These are phyloP conservation scores for Circaetus gallicus DNA, from an alignment of 2,113 vertebrate species.

Conservation along the genomic window DNA sequence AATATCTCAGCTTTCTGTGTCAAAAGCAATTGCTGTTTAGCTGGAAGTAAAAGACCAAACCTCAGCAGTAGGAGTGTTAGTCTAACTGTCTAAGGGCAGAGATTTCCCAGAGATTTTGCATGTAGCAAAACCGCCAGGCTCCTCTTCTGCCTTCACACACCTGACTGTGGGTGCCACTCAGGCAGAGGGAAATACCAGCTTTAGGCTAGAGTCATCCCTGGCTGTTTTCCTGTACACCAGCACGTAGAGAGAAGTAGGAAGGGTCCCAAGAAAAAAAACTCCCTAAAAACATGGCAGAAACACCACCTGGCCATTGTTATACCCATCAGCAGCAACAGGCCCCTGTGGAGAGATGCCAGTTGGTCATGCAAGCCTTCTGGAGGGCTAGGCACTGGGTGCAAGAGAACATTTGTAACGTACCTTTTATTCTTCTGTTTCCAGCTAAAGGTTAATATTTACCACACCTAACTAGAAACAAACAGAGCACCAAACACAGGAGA, in stretches of 20 bases:
- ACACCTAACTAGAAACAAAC: neutral
- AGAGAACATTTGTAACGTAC: neutral
- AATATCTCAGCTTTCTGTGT: neutral
- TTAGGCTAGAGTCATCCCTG: neutral
- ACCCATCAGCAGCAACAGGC: neutral
- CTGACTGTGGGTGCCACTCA: fast-evolving
- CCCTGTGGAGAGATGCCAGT: fast-evolving
- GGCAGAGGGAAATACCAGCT: neutral
- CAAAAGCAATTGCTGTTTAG: neutral
- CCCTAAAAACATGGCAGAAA: neutral
- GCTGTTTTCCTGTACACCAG: neutral
- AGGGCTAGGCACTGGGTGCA: neutral
- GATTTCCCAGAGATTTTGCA: neutral
- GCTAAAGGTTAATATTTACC: neutral
- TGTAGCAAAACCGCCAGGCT: neutral
- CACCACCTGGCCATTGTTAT: neutral
- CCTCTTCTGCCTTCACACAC: neutral
- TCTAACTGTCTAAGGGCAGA: neutral
- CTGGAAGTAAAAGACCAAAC: neutral
- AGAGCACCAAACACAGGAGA: neutral
- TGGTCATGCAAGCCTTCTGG: neutral
- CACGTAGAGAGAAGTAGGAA: neutral
- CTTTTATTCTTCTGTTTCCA: neutral
- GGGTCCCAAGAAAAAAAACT: neutral
- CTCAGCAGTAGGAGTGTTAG: neutral